Conservation (phyloP, 2,797 vertebrate genomes). For the Scomberomorus guttatus region DNA sequence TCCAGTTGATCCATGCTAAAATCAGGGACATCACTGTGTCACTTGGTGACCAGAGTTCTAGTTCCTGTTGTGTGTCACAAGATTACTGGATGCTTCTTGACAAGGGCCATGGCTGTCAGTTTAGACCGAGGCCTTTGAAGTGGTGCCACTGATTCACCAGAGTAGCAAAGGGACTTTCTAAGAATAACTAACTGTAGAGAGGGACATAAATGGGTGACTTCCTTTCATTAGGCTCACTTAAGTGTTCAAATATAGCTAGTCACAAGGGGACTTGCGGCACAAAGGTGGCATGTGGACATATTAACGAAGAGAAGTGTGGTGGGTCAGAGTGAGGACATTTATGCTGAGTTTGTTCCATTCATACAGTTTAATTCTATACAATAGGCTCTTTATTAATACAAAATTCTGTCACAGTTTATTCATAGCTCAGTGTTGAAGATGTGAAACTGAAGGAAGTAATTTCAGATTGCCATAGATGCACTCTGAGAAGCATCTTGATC, state of each 20-base stretch:
- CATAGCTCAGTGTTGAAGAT: not conserved
- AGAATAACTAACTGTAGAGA: slow-evolving; percentile 69
- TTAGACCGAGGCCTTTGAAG: slow-evolving; percentile 60
- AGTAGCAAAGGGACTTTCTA: slow-evolving; percentile 61
- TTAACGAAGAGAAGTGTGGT: not conserved
- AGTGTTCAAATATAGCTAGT: slow-evolving; percentile 66
- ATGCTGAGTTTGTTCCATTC: slow-evolving; percentile 15
- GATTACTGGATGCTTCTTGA: slow-evolving; percentile 42
- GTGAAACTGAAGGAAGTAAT: not conserved
- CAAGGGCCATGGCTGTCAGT: slow-evolving; percentile 29
- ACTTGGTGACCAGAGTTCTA: slow-evolving; percentile 56
- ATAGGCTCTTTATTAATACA: not conserved
- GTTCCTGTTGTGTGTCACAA: slow-evolving; percentile 54
- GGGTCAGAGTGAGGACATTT: slow-evolving; percentile 16
- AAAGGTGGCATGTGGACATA: slow-evolving; percentile 49
- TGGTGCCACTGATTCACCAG: slow-evolving; percentile 48
- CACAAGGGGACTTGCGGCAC: slow-evolving; percentile 50
- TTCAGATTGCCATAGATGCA: not conserved
- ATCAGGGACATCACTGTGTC: slow-evolving; percentile 49
- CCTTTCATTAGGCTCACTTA: slow-evolving; percentile 73
- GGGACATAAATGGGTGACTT: slow-evolving; percentile 74
- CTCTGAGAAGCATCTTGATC: not conserved
- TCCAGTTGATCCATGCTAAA: slow-evolving; percentile 56
- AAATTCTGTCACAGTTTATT: not conserved
- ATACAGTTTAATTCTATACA: not conserved